Conservation (phyloP, 2,888 invertebrate species). For the Periphyllus acericola region DNA sequence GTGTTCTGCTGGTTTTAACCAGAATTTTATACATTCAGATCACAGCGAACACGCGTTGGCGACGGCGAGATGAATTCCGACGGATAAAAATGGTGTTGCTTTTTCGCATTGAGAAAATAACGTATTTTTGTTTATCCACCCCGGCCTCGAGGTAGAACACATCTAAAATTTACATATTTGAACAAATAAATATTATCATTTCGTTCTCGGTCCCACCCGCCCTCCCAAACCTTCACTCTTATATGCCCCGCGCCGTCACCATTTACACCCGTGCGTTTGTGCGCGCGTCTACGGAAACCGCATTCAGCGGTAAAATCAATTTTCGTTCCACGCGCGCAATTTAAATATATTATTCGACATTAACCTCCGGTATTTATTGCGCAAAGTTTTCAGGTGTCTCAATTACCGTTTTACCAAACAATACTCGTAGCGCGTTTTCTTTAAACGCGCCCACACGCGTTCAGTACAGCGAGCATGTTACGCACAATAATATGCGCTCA, state of each 20-base stretch:
- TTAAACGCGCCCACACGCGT: not conserved
- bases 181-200: slow-evolving; percentile 40
- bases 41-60: not conserved
- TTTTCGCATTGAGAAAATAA: slow-evolving; percentile 25
- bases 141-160: slow-evolving; percentile 2
- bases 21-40: slow-evolving; percentile 17
- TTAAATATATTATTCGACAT: slow-evolving; percentile 23
- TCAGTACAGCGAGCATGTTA: too few relatives aligned
- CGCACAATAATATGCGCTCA: too few relatives aligned
- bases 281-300: not conserved
- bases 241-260: too few relatives aligned
- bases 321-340: not conserved
- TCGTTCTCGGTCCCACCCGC: slow-evolving; percentile 1
- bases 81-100: slow-evolving; percentile 37
- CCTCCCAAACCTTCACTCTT: not conserved
- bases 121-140: slow-evolving; percentile 22
- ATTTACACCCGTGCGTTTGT: too few relatives aligned
- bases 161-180: slow-evolving; percentile 26
- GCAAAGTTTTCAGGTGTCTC: slow-evolving; percentile 10
- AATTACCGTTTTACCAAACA: slow-evolving; percentile 7
- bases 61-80: slow-evolving; percentile 2
- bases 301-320: slow-evolving; percentile 10
- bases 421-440: not conserved
- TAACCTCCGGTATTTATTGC: slow-evolving; percentile 8
- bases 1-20: slow-evolving; percentile 13